Conservation (phyloP, 2,888 invertebrate genomes). For the Pristionchus mayeri region DNA sequence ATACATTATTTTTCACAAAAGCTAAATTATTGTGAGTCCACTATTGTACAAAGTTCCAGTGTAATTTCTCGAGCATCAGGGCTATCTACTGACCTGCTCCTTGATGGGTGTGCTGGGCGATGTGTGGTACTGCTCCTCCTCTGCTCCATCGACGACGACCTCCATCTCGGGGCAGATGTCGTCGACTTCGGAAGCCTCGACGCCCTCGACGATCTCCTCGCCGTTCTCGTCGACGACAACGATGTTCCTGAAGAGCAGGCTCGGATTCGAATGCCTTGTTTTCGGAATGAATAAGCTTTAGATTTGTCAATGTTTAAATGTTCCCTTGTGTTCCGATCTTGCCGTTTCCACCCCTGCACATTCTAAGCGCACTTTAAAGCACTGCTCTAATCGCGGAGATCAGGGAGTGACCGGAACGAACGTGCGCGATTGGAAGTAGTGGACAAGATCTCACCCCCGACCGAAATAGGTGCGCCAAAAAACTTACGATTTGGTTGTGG, state of each 20-base stretch:
- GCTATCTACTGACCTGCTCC: not conserved
- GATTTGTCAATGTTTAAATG: no score
- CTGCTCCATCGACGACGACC: conserved; percentile 58
- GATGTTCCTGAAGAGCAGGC: conserved; percentile 20
- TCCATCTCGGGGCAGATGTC: conserved; percentile 54
- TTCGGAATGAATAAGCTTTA: no score
- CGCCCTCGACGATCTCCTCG: conserved; percentile 13
- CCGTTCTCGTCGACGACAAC: conserved; percentile 45
- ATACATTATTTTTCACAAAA: no score
- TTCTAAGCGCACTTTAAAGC: not conserved
- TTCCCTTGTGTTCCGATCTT: no score
- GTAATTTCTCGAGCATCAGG: no score
- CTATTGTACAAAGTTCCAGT: no score
- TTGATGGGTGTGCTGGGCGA: not conserved
- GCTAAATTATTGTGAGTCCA: no score
- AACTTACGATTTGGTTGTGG: conserved; percentile 69
- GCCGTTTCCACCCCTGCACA: no score
- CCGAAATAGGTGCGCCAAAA: not conserved
- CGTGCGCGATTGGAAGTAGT: not conserved
- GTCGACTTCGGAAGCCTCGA: conserved; percentile 49
- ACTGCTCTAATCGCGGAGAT: not conserved
- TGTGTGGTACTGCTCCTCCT: conserved; percentile 6
- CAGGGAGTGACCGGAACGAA: not conserved
- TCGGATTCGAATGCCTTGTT: no score
- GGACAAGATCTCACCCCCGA: conserved; percentile 4